These are phyloP conservation scores for Andrena camellia DNA, from an alignment of 2,888 invertebrate genomes.

Conservation along the genomic window DNA sequence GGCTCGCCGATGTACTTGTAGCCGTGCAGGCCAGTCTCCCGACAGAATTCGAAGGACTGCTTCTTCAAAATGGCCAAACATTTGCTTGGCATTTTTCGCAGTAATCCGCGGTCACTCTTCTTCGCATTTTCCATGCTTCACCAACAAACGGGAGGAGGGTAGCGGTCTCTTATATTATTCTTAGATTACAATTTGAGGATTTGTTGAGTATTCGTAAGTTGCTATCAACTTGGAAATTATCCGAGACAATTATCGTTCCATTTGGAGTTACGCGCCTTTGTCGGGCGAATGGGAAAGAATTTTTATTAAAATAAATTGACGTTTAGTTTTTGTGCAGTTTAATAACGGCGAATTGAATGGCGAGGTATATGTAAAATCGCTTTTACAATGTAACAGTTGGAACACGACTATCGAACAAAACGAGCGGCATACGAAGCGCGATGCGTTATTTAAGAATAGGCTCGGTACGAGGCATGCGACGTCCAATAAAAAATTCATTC, in stretches of 20 bases:
- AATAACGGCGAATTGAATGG: background rate
- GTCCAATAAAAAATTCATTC: conserved; percentile 74
- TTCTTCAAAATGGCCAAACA: conserved; percentile 62
- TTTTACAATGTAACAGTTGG: conserved; percentile 9
- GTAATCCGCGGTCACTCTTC: background rate
- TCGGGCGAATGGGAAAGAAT: background rate
- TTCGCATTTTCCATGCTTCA: conserved; percentile 30
- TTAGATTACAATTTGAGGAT: too few species aligned
- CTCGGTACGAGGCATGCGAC: conserved; percentile 42
- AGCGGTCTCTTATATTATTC: background rate
- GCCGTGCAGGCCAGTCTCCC: conserved; percentile 90
- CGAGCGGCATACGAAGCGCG: background rate
- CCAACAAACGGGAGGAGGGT: background rate
- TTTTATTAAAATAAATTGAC: background rate
- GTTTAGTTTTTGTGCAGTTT: too few species aligned
- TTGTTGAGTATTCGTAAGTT: too few species aligned
- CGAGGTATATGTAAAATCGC: background rate
- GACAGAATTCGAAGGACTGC: conserved; percentile 87
- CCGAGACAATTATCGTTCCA: too few species aligned
- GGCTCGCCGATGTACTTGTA: conserved; percentile 89
- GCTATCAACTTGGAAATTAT: too few species aligned
- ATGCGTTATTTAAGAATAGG: conserved; percentile 29
- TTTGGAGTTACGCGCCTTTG: too few species aligned
- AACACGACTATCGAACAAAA: conserved; percentile 14
- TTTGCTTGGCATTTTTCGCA: background rate